Evolutionary conservation across 2,888 invertebrate genomes (phyloP), one percentile per base, ranked within the genome.

Genomic region (Nephrocerus scutellatus): DNA sequence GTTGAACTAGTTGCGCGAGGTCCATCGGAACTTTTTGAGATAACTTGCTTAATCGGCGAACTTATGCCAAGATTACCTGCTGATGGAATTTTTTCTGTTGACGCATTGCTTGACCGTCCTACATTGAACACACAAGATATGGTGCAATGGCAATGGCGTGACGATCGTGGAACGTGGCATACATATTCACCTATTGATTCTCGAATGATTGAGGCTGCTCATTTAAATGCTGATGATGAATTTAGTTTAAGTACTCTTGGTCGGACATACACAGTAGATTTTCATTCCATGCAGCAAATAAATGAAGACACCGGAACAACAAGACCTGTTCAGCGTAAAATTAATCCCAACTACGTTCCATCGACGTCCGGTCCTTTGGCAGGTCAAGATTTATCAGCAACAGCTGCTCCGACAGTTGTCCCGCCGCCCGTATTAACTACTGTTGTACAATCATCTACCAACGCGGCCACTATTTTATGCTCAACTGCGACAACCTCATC

Each of bases 241-340:
- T 88, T 95, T 53, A 88, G 87, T 62, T 75, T 97, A 50, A 87
- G 86, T 41, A 88, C 92, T 36, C 76, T 91, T 62, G 93, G 93
- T 35, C 80, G 92, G 55, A 91, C 92, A 3, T 96, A 95, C 71
- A 92, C 93, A 2, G 84, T 97, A 50, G 96, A 97, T 73, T 87
- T 97, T 61, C 85, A 90, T 62, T 84, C 91, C 54, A 92, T 96
- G 93, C 93, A 93, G 69, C 95, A 97, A 74, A 89, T 96, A 50
- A 97, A 96, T 68, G 96, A 97, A 73, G 95, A 95, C 68, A 91
- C 93, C 1, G 96, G 96, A 45, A 92, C 91, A 19, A 85, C 92
- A 22, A 74, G 95, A 30, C 84, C 90, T 25, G 90, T 97, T 47
- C 93, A 93, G 67, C 79, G 91, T 28, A 76, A 82, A 55, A 74